Evolutionary conservation across 2,113 vertebrate genomes (phyloP), one percentile per base, ranked within the genome.

Genomic region (Excalfactoria chinensis): DNA sequence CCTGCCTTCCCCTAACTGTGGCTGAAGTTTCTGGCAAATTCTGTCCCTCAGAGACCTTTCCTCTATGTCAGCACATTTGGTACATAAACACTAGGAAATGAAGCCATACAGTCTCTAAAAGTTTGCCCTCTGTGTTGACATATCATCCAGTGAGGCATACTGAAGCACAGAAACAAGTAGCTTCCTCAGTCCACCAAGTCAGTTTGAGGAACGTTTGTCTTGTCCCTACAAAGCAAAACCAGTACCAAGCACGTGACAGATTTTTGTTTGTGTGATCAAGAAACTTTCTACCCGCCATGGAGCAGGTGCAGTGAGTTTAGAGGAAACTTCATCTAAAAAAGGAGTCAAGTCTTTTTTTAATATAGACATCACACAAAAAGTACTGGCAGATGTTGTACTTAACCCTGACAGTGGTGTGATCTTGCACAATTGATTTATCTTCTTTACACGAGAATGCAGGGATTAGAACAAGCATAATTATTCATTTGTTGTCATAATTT

Each of bases 11-110:
- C 69, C 72, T 72, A 44, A 89, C 48, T 95, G 89, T 87, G 73
- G 91, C 75, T 88, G 30, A 93, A 91, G 81, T 46, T 71, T 48
- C 86, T 93, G 35, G 46, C 59, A 86, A 40, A 74, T 49, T 4
- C n/a, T 48, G 55, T 26, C 93, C 30, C 79, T 93, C 76, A 16
- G 90, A 28, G 48, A 66, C 67, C 1, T 95, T 95, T 87, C 56
- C 87, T 11, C 55, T 76, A 5, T 67, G 68, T 91, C 88, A 94
- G 85, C 89, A 96, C 78, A 25, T 93, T 84, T 62, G 41, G 40
- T 68, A 53, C 78, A 77, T 73, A 91, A 92, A 41, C 41, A 43
- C 66, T 34, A 84, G 84, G 58, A 94, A 95, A 64, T 58, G 23
- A 81, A 93, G 19, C 82, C 70, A 40, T 59, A 32, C 49, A 48